Conservation (phyloP, 2,113 vertebrate species). For the Crocuta crocuta region DNA sequence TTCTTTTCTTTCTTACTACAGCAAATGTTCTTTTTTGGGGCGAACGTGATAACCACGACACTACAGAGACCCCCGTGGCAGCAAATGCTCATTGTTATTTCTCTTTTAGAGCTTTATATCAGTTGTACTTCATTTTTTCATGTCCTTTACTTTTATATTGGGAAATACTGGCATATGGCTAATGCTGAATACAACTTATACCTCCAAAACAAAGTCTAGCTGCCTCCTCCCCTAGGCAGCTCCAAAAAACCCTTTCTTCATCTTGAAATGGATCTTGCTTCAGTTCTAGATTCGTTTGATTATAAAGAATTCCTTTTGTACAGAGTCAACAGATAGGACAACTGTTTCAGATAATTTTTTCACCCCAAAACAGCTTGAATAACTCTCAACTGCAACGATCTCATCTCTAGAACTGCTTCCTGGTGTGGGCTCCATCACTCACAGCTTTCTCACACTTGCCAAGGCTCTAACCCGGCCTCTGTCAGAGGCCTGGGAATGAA, state of each 20-base stretch:
- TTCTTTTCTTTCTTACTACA: background rate
- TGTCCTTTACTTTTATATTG: slow-evolving; percentile 23
- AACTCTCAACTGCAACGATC: background rate
- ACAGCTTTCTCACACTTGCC: background rate
- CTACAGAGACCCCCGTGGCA: too few species aligned
- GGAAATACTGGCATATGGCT: background rate
- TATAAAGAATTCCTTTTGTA: slow-evolving; percentile 12
- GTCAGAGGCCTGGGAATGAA: background rate
- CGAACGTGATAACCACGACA: too few species aligned
- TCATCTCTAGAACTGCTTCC: background rate
- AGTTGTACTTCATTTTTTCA: background rate
- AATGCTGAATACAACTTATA: slow-evolving; percentile 26
- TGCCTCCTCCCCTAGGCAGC: background rate
- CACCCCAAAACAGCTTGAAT: background rate
- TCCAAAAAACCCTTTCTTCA: slow-evolving; percentile 14
- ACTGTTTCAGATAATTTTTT: slow-evolving; percentile 7
- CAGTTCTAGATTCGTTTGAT: background rate
- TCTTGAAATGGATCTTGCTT: background rate
- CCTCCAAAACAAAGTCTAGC: background rate
- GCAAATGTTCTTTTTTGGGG: background rate
- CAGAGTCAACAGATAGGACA: background rate
- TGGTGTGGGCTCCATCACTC: background rate
- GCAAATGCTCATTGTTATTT: background rate
- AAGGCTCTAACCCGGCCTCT: background rate
- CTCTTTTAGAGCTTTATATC: slow-evolving; percentile 1